These are phyloP conservation scores for Cassiopea andromeda DNA, from an alignment of 30 jellyfish, hydroid and myxozoan genomes.

Conservation along the genomic window DNA sequence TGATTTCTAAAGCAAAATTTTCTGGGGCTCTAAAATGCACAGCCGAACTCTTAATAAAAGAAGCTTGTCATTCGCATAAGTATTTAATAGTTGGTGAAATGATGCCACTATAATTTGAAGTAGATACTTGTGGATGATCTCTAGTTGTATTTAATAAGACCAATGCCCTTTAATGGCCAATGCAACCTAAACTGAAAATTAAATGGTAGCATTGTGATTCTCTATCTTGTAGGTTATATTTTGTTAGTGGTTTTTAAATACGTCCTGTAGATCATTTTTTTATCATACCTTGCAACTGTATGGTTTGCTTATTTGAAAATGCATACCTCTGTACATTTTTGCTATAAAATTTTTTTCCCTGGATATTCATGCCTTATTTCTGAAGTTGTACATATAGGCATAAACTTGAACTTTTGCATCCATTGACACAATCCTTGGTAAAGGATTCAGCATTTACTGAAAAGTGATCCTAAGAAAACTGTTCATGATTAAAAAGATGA, in stretches of 20 bases:
- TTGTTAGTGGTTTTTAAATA: too few relatives aligned
- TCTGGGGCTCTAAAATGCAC: not conserved
- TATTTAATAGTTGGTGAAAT: too few relatives aligned
- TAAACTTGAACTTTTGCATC: not conserved
- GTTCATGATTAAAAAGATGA: not conserved
- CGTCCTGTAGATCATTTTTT: not conserved
- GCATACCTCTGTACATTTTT: not conserved
- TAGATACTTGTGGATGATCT: too few relatives aligned
- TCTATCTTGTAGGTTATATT: too few relatives aligned
- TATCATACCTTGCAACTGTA: not conserved
- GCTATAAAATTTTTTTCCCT: not conserved
- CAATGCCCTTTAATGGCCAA: not conserved
- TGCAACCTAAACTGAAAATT: too few relatives aligned
- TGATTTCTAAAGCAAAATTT: too few relatives aligned
- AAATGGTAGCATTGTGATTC: too few relatives aligned
- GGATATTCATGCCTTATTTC: not conserved
- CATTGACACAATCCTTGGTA: too few relatives aligned
- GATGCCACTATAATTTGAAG: too few relatives aligned
- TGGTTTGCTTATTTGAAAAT: not conserved
- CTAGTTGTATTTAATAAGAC: too few relatives aligned
- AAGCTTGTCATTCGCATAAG: not conserved
- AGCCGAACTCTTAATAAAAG: not conserved
- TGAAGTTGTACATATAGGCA: not conserved
- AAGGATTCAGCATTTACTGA: too few relatives aligned
- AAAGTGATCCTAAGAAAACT: not conserved